Base-by-base conservation (phyloP, 92 coral and sea anemone genomes). In the Isaurus tuberculatus region DNA sequence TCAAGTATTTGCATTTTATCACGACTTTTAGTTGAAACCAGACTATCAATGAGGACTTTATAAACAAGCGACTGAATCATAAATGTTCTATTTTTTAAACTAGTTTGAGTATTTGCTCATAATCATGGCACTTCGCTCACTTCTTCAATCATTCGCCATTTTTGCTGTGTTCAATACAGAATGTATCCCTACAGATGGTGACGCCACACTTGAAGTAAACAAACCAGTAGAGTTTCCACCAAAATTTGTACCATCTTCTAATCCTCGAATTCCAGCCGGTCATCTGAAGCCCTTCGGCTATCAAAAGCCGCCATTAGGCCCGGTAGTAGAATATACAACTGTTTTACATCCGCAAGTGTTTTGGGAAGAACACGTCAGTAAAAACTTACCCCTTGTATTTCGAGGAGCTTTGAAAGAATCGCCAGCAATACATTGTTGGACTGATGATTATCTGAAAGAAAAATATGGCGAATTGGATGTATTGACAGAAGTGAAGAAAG, bases 391-490 rank as follows among this genome's bases (percentile, higher is more conserved):
- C 32, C 91, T 96, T n/a, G 97, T 96, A 0, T 96, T 90, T 48
- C 89, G 99, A 37, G 91, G 89, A 72, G 99, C 94, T 2, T 70
- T 90, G 42, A 79, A 90, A 7, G 86, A 92, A 57, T 94, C 98
- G 51, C 99, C 98, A 32, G 98, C 99, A 22, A 29, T 83, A 49
- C 30, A 74, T 31, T 87, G 66, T 74, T 96, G 99, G 99, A 90
- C 79, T 0, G 99, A 96, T 64, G 87, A 82, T 6, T 94, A 96
- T 65, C 71, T 96, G 82, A 94, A 83, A 19, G 86, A 85, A 33
- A 88, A 79, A 33, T 94, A 88, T 72, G 99, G 99, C 36, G 99
- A 96, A 43, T 79, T 96, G 69, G 99, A 96, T 26, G 98, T 96
- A 33, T 42, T 96, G 64, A 91, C 89, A 5, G 99, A 96, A 73